Base-by-base conservation (phyloP, 2,797 vertebrate species). In the Yasuhikotakia modesta region DNA sequence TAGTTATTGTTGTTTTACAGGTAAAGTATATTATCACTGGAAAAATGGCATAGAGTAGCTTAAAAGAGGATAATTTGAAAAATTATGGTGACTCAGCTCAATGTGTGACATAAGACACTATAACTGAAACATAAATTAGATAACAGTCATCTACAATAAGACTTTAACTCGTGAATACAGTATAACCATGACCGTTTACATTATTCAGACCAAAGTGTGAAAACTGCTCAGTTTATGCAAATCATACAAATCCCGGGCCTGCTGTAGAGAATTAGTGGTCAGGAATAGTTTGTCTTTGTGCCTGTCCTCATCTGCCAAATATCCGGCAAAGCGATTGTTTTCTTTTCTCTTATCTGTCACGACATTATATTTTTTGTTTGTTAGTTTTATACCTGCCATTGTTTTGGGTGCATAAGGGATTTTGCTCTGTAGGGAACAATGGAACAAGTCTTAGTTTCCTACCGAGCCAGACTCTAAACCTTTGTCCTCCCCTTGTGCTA, bases 371-470 rank as follows among this genome's bases (percentile, higher is more conserved):
- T 75, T 63, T 74, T 73, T 71, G 53, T 76, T 61, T 58, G 63
- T 30, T 76, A 5, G 43, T 43, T 70, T 61, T 77, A 22, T 79
- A 90, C 90, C 87, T 89, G 86, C 89, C 88, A 89, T 92, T 93
- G 91, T 92, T 82, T 70, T 88, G 87, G 85, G 87, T 75, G 85
- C 87, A 27, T 86, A 88, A 86, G 89, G 88, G 87, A 85, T 91
- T 92, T 91, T 90, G 84, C 88, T 82, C 84, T 64, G 39, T 74
- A 69, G 81, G 87, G 85, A 91, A 93, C 90, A 91, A 92, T 90
- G 74, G 89, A 83, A 80, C 83, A 86, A 86, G 89, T 53, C 55
- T 86, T 52, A 85, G 86, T 88, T 88, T 86, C 82, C 71, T 73
- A 70, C 53, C 2, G 67, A 78, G 66, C 1, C 85, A 83, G 60